Percentiles rank a stretch among this genome's conserved stretches.
phyloP scores from a whole-genome alignment of 2,797 vertebrate genomes.

The Stomatorhinus walkeri region DNA sequence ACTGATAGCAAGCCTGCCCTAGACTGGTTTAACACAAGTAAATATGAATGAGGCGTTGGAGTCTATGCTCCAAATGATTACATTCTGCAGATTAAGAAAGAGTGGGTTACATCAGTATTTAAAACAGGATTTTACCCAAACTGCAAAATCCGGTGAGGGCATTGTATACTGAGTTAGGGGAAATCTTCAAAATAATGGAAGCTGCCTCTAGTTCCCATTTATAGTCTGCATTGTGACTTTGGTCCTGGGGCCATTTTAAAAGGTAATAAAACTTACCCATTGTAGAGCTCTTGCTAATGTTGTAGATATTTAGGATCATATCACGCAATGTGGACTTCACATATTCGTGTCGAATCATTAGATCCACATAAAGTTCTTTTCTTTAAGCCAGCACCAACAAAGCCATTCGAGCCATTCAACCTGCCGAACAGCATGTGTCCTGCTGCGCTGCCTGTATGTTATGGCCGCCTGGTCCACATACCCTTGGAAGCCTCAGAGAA shows the following conservation, averaged over 20 bases:
- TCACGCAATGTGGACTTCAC: background rate
- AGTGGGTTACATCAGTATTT: background rate
- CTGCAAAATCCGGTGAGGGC: background rate
- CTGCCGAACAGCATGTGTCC: background rate
- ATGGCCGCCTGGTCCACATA: background rate
- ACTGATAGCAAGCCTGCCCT: background rate
- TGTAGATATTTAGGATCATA: background rate
- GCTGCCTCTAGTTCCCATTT: background rate
- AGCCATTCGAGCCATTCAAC: background rate
- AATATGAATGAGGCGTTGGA: background rate
- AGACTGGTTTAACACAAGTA: background rate
- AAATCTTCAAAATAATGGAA: background rate
- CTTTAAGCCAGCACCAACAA: background rate
- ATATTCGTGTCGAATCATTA: background rate
- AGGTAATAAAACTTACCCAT: background rate
- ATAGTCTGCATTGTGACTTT: background rate
- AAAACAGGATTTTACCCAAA: constrained; percentile 9
- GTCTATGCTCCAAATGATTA: background rate
- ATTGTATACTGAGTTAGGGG: background rate
- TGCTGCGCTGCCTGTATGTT: background rate
- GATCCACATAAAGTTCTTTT: background rate
- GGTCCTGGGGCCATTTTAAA: background rate
- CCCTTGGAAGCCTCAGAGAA: background rate
- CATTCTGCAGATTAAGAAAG: background rate
- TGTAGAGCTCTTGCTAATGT: background rate